These are phyloP conservation scores for Melitaea cinxia DNA, from an alignment of 1,140 invertebrate species.

Conservation along the genomic window DNA sequence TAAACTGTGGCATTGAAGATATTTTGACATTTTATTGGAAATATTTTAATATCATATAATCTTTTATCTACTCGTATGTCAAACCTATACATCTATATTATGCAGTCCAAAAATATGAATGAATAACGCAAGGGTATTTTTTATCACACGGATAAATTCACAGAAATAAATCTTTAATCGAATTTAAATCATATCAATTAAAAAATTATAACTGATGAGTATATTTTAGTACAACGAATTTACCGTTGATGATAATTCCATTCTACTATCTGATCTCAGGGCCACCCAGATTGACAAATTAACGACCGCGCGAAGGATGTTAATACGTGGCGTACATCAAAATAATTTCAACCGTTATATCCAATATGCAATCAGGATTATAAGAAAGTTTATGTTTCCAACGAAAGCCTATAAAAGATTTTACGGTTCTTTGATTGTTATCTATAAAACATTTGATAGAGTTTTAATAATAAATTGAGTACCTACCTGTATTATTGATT, in stretches of 20 bases:
- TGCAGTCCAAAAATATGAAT: too few species aligned
- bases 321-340: slow-evolving; percentile 2
- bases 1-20: neutral
- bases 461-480: neutral
- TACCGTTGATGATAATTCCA: neutral
- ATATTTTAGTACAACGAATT: too few species aligned
- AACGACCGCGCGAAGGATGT: slow-evolving; percentile 20
- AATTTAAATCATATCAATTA: too few species aligned
- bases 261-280: neutral
- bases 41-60: too few species aligned
- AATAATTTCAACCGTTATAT: slow-evolving; percentile 15
- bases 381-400: neutral
- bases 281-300: slow-evolving; percentile 21
- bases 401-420: neutral
- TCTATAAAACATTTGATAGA: too few species aligned
- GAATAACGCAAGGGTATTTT: too few species aligned
- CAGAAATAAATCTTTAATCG: too few species aligned
- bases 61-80: too few species aligned
- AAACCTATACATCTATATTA: too few species aligned
- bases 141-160: too few species aligned
- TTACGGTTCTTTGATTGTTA: neutral
- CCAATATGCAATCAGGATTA: slow-evolving; percentile 15
- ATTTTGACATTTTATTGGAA: too few species aligned
- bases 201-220: too few species aligned
- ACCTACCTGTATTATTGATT: neutral